phyloP scores from a whole-genome alignment of 2,113 vertebrate species.

The Coryphaenoides rupestris region DNA sequence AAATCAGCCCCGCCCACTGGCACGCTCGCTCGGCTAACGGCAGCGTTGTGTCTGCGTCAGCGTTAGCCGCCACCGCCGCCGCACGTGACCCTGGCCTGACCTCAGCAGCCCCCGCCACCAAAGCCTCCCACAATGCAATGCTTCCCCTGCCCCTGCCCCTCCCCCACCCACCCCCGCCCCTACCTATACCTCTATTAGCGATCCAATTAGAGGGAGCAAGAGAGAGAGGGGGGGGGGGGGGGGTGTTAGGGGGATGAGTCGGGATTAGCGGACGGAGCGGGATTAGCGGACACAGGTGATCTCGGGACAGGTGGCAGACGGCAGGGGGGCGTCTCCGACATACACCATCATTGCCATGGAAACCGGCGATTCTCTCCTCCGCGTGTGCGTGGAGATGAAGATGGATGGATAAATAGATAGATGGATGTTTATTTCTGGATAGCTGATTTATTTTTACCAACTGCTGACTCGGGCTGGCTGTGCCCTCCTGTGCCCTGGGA shows the following conservation, averaged over 20 bases:
- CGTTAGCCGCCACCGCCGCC: not conserved
- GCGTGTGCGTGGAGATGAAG: not conserved
- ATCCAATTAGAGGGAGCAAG: too few relatives aligned
- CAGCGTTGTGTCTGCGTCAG: too few relatives aligned
- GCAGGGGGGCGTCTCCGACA: slow-evolving; percentile 4
- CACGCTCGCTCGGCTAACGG: too few relatives aligned
- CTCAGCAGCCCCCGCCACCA: not conserved
- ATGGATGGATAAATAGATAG: not conserved
- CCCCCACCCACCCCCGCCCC: not conserved
- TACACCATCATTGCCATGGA: slow-evolving; percentile 40
- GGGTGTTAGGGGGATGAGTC: slow-evolving; percentile 6
- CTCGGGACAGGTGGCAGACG: slow-evolving; percentile 6
- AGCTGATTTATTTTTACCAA: too few relatives aligned
- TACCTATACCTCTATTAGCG: slow-evolving; percentile 3
- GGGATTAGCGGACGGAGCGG: slow-evolving; percentile 35
- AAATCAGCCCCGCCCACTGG: too few relatives aligned
- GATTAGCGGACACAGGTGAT: slow-evolving; percentile 14
- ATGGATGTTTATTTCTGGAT: too few relatives aligned
- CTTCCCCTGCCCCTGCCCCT: too few relatives aligned
- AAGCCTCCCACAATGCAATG: slow-evolving; percentile 4
- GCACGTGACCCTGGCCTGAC: not conserved
- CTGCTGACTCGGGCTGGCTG: too few relatives aligned
- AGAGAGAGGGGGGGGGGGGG: not conserved
- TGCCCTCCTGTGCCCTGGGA: too few relatives aligned
- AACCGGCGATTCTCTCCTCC: slow-evolving; percentile 11